Conservation (phyloP, 2,888 invertebrate species). For the Drosophila sordidula region DNA sequence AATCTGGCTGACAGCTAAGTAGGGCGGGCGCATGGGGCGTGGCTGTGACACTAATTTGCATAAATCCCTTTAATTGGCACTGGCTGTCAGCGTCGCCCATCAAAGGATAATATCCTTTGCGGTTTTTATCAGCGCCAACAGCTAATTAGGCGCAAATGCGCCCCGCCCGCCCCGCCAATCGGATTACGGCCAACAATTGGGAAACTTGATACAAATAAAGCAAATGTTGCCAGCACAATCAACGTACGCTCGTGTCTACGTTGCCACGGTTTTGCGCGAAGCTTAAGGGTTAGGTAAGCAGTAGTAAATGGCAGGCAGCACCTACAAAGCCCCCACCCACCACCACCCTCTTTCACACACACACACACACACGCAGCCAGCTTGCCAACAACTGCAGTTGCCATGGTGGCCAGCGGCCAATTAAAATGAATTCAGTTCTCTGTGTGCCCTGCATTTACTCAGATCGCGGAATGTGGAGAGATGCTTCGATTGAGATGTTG, state of each 20-base stretch:
- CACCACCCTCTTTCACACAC: no score
- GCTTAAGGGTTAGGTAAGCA: conserved; percentile 46
- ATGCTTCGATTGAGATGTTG: conserved; percentile 22
- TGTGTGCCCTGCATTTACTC: neutral
- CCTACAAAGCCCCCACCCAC: conserved; percentile 7
- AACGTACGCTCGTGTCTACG: conserved; percentile 7
- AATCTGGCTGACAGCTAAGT: conserved; percentile 7
- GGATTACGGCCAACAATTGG: conserved; percentile 56
- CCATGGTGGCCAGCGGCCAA: conserved; percentile 62
- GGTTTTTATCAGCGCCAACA: conserved; percentile 21
- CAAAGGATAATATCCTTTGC: conserved; percentile 65
- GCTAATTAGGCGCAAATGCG: conserved; percentile 71
- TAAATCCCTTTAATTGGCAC: conserved; percentile 65
- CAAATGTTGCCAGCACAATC: conserved; percentile 40
- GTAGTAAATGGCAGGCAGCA: conserved; percentile 6
- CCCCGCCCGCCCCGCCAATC: conserved; percentile 54
- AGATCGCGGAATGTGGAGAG: conserved; percentile 22
- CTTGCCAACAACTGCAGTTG: conserved; percentile 28
- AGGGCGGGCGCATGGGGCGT: no score
- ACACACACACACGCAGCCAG: neutral
- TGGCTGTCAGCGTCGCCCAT: conserved; percentile 42
- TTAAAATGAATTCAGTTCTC: conserved; percentile 53
- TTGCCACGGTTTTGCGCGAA: conserved; percentile 39
- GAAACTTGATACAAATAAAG: conserved; percentile 66
- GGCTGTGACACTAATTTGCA: conserved; percentile 34